A percentile compares a stretch with the other conserved stretches of the same genome.
phyloP scores from a whole-genome alignment of 1,140 invertebrate genomes.

The Drosophila mojavensis region DNA sequence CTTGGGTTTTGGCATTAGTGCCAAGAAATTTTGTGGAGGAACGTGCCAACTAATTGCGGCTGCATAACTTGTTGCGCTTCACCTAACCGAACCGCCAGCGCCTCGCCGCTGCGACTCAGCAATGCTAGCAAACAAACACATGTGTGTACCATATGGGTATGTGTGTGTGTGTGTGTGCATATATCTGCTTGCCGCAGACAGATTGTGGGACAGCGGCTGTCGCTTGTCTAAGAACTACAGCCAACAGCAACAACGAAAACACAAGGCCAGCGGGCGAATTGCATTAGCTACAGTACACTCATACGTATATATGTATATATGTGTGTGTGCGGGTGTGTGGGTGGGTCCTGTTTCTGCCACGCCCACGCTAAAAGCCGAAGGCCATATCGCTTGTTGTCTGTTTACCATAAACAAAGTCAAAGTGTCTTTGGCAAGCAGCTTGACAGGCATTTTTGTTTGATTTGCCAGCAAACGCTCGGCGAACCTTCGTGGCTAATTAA shows the following conservation, averaged over 20 bases:
- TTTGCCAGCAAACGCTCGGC: constrained; percentile 47
- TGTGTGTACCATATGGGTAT: constrained; percentile 1
- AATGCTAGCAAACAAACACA: constrained; percentile 17
- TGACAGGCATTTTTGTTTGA: constrained; percentile 69
- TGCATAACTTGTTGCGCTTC: constrained; percentile 77
- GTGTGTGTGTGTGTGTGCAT: constrained; percentile 18
- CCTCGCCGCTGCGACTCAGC: constrained; percentile 24
- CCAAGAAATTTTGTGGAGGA: constrained; percentile 75
- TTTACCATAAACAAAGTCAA: constrained; percentile 79
- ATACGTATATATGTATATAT: background rate
- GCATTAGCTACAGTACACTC: constrained; percentile 51
- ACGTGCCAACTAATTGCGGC: constrained; percentile 76
- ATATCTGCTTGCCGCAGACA: constrained; percentile 45
- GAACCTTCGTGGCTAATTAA: constrained; percentile 44
- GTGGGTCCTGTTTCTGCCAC: constrained; percentile 5
- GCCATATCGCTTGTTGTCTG: constrained; percentile 66
- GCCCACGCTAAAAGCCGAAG: constrained; percentile 40
- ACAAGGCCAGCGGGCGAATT: constrained; percentile 64
- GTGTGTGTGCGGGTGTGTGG: background rate
- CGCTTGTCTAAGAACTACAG: constrained; percentile 68
- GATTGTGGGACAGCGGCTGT: constrained; percentile 53
- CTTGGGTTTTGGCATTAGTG: constrained; percentile 76
- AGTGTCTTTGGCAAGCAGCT: constrained; percentile 68
- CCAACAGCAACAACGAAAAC: constrained; percentile 38
- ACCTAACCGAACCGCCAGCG: constrained; percentile 17